Percentiles rank a stretch among this genome's conserved stretches.
phyloP scores from a whole-genome alignment of 2,888 invertebrate species.

The Agonopterix arenella region DNA sequence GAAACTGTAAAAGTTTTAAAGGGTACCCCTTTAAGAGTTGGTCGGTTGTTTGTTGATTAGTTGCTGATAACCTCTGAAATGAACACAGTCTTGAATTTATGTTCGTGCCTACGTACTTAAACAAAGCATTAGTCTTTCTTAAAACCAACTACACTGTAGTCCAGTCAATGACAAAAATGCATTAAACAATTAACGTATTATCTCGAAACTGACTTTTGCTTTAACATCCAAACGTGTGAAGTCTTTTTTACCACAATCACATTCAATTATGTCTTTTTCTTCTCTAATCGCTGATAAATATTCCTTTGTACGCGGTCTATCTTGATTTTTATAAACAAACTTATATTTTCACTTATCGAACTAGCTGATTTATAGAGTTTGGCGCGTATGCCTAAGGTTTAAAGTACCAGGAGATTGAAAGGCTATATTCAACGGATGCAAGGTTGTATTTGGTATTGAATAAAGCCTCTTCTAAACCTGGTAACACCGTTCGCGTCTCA shows the following conservation, averaged over 20 bases:
- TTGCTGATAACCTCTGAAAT: too few relatives aligned
- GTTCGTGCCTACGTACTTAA: too few relatives aligned
- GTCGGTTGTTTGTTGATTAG: too few relatives aligned
- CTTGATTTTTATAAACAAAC: slow-evolving; percentile 31
- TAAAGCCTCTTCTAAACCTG: slow-evolving; percentile 38
- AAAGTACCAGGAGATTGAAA: slow-evolving; percentile 8
- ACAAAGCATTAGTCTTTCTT: too few relatives aligned
- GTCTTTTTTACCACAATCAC: slow-evolving; percentile 30
- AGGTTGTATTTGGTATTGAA: slow-evolving; percentile 10
- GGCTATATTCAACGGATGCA: neutral
- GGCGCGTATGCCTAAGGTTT: slow-evolving; percentile 1
- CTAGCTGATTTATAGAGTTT: neutral
- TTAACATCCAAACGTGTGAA: slow-evolving; percentile 29
- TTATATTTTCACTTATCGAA: slow-evolving; percentile 5
- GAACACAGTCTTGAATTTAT: too few relatives aligned
- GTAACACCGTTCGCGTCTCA: slow-evolving; percentile 29
- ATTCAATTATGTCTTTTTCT: slow-evolving; percentile 45
- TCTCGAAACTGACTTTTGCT: too few relatives aligned
- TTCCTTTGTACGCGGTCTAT: slow-evolving; percentile 46
- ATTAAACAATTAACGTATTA: too few relatives aligned
- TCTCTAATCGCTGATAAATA: slow-evolving; percentile 34
- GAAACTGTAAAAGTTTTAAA: too few relatives aligned
- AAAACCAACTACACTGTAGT: too few relatives aligned
- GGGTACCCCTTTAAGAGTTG: too few relatives aligned
- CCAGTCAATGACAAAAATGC: too few relatives aligned